Conservation (phyloP, 2,888 invertebrate species). For the Cosmorhoe ocellata region DNA sequence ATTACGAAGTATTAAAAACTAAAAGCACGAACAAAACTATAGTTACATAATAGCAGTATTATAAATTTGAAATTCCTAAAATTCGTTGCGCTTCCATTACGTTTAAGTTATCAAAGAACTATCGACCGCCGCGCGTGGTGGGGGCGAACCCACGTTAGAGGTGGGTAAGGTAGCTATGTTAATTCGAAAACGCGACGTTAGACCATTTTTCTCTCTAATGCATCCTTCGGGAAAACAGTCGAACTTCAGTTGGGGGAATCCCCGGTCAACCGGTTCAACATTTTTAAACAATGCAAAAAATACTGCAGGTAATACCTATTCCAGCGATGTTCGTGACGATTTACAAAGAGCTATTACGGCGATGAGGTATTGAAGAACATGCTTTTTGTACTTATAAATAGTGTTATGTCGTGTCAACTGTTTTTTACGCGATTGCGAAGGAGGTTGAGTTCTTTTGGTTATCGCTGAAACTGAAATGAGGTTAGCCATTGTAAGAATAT, state of each 20-base stretch:
- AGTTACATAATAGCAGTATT: too few relatives aligned
- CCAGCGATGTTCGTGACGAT: slow-evolving; percentile 18
- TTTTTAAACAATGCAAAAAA: slow-evolving; percentile 5
- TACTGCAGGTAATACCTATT: background rate
- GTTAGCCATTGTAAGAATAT: too few relatives aligned
- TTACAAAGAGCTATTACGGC: slow-evolving; percentile 11
- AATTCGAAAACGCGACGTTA: background rate
- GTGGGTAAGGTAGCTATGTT: background rate
- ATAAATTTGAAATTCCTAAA: too few relatives aligned
- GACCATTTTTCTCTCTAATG: slow-evolving; percentile 5
- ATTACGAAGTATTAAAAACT: too few relatives aligned
- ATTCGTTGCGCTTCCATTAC: too few relatives aligned
- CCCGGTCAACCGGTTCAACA: slow-evolving; percentile 3
- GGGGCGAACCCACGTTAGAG: background rate
- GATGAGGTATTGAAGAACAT: slow-evolving; percentile 13
- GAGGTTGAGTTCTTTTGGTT: too few relatives aligned
- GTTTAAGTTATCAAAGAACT: too few relatives aligned
- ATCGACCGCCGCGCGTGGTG: too few relatives aligned
- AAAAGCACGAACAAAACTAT: too few relatives aligned
- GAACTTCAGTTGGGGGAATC: slow-evolving; percentile 6
- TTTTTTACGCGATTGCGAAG: too few relatives aligned
- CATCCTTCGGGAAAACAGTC: slow-evolving; percentile 12
- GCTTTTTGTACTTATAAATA: slow-evolving; percentile 16
- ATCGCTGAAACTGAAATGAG: too few relatives aligned
- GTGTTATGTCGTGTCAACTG: slow-evolving; percentile 18